phyloP scores from a whole-genome alignment of 2,888 invertebrate species.

The Scrobipalpa atriplicella region DNA sequence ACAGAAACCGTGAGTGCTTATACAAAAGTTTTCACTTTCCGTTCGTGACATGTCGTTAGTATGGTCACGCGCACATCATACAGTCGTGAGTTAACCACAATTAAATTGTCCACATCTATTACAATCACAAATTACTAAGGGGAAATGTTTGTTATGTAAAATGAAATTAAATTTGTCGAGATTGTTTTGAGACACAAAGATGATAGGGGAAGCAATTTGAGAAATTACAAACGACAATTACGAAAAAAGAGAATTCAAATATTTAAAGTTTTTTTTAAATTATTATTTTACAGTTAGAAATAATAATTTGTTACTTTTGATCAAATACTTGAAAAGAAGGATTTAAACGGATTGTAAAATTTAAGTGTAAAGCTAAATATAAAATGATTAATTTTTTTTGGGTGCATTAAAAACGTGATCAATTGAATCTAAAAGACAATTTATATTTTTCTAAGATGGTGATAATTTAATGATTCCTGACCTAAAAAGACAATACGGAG shows the following conservation, averaged over 20 bases:
- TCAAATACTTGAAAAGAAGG: no score
- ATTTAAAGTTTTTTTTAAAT: no score
- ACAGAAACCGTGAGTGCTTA: background rate
- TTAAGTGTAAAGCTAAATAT: background rate
- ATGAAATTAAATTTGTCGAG: constrained; percentile 24
- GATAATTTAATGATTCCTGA: background rate
- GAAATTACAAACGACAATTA: background rate
- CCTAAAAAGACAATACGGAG: background rate
- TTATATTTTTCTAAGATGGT: background rate
- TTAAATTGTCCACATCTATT: constrained; percentile 58
- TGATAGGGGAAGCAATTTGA: constrained; percentile 7
- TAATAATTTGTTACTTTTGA: no score
- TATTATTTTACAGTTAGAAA: no score
- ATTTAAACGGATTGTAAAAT: no score
- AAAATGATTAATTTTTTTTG: background rate
- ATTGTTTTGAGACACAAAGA: constrained; percentile 8
- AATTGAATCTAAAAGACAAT: no score
- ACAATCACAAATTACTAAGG: constrained; percentile 41
- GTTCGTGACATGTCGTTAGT: constrained; percentile 48
- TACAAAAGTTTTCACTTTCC: constrained; percentile 54
- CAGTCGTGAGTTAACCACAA: constrained; percentile 50
- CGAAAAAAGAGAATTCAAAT: background rate
- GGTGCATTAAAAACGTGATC: no score
- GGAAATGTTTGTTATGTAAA: constrained; percentile 41
- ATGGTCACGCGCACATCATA: constrained; percentile 43